Conservation (phyloP, 2,113 vertebrate genomes). For the Equus przewalskii region DNA sequence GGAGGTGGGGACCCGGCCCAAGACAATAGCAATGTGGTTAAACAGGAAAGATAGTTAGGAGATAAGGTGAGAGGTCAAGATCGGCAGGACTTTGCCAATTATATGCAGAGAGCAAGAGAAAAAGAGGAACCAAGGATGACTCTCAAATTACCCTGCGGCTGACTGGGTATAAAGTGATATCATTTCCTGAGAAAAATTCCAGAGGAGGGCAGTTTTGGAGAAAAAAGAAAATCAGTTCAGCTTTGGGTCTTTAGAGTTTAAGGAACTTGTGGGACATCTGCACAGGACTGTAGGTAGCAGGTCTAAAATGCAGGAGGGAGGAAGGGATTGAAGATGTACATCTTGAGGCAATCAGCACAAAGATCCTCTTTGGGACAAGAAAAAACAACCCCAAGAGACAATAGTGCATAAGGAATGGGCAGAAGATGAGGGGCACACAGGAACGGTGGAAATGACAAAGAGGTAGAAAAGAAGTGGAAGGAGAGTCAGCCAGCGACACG, state of each 20-base stretch:
- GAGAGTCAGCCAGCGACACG: background rate
- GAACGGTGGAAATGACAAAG: background rate
- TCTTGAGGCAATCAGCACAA: rapidly evolving
- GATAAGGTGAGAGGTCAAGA: background rate
- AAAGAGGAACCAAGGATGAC: background rate
- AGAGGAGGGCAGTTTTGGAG: background rate
- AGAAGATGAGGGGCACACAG: background rate
- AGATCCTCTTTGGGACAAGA: rapidly evolving
- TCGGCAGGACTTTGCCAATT: background rate
- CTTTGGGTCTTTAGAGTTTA: background rate
- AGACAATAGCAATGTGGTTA: background rate
- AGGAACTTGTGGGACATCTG: background rate
- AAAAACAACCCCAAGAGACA: background rate
- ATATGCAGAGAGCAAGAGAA: background rate
- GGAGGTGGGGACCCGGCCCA: background rate
- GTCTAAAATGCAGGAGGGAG: background rate
- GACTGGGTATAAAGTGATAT: background rate
- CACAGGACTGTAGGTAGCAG: background rate
- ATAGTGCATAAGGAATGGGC: background rate
- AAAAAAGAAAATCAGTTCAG: background rate
- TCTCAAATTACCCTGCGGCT: background rate
- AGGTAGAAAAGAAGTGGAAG: background rate
- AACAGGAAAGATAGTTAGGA: background rate
- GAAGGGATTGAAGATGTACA: background rate
- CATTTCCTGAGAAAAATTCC: background rate